A percentile compares a stretch with the other conserved stretches of the same genome.
Conservation (phyloP, 2,797 vertebrate species). For the Aplochiton taeniatus region DNA sequence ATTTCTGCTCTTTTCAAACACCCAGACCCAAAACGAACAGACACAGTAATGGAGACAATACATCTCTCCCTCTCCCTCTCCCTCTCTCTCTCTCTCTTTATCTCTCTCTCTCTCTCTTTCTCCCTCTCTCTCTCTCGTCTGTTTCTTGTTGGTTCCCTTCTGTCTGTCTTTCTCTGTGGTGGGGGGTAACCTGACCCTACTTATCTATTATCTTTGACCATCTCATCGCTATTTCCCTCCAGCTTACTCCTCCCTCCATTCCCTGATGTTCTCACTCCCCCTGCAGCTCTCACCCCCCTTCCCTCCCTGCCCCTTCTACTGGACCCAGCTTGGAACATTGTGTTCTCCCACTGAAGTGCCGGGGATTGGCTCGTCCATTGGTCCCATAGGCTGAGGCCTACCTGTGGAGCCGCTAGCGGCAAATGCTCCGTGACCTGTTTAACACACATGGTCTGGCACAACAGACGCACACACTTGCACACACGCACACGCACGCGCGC, state of each 20-base stretch:
- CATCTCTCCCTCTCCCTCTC: constrained; percentile 9
- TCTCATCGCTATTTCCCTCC: too few species aligned
- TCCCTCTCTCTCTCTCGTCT: constrained; percentile 18
- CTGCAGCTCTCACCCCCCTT: constrained; percentile 11
- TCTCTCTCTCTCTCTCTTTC: constrained; percentile 17
- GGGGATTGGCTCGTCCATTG: background rate
- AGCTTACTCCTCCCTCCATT: too few species aligned
- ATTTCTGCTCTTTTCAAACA: too few species aligned
- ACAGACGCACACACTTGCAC: constrained; percentile 13
- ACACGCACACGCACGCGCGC: constrained; percentile 6
- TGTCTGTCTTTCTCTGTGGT: constrained; percentile 7
- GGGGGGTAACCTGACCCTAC: too few species aligned
- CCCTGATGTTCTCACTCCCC: too few species aligned
- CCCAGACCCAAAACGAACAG: too few species aligned
- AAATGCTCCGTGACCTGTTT: constrained; percentile 63
- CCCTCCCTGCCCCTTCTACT: background rate
- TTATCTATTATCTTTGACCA: too few species aligned
- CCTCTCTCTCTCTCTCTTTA: constrained; percentile 17
- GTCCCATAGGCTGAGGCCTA: constrained; percentile 11
- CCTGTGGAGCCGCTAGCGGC: constrained; percentile 49
- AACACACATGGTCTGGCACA: constrained; percentile 30
- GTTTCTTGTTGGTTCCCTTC: too few species aligned
- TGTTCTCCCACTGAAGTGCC: constrained; percentile 42
- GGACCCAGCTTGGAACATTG: constrained; percentile 47
- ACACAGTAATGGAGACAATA: constrained; percentile 4